These are phyloP conservation scores for Adineta ricciae DNA, from an alignment of 2,888 invertebrate species.

Conservation along the genomic window DNA sequence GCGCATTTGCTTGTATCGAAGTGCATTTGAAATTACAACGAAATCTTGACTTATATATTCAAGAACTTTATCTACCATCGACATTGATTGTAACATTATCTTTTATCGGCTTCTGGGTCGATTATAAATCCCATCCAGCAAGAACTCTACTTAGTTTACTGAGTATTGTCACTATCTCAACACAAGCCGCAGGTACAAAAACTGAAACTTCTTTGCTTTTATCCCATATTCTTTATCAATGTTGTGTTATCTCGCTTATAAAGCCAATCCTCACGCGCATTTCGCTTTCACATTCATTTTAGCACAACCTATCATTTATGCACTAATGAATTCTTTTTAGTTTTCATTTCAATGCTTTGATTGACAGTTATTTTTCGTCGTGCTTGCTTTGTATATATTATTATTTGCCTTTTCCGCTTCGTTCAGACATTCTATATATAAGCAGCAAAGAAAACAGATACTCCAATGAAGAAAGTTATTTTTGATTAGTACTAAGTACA, in stretches of 20 bases:
- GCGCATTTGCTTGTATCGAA: background rate
- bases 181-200: conserved; percentile 27
- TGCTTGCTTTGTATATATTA: too few relatives aligned
- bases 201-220: background rate
- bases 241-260: background rate
- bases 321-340: background rate
- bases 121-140: conserved; percentile 32
- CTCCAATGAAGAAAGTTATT: background rate
- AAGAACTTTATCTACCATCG: conserved; percentile 30
- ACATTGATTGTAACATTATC: conserved; percentile 31
- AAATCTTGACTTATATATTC: background rate
- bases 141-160: conserved; percentile 24
- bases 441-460: background rate
- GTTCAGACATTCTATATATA: background rate
- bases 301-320: background rate
- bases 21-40: conserved; percentile 21
- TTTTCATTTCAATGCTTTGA: background rate
- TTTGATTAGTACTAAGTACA: background rate
- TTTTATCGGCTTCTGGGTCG: conserved; percentile 28
- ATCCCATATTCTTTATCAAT: too few relatives aligned
- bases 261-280: background rate
- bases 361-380: background rate
- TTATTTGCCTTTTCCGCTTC: background rate
- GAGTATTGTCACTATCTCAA: conserved; percentile 30
- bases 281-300: background rate